These are phyloP conservation scores for Sinosuthora webbiana DNA, from an alignment of 2,113 vertebrate species.

Conservation along the genomic window DNA sequence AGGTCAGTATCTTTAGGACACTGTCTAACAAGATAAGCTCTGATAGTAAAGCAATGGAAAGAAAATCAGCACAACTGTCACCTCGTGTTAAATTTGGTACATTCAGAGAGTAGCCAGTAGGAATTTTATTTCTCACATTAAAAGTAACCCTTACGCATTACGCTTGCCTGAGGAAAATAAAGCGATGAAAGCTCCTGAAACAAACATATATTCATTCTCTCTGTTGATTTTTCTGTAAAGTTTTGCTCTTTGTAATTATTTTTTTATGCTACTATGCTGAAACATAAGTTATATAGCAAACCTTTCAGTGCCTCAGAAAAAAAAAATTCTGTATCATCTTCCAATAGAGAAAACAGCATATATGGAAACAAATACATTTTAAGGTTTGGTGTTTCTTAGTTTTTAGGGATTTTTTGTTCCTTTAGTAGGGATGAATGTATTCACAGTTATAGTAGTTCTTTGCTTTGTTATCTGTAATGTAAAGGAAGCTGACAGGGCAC, in stretches of 20 bases:
- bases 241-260: background rate
- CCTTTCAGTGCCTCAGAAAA: background rate
- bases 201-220: background rate
- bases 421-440: background rate
- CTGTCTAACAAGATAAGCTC: conserved; percentile 62
- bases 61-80: conserved; percentile 53
- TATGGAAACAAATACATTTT: background rate
- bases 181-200: background rate
- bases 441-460: background rate
- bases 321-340: background rate
- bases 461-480: background rate
- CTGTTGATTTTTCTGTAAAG: background rate
- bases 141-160: conserved; percentile 47
- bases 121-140: conserved; percentile 59
- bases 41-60: conserved; percentile 24
- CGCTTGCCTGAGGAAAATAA: conserved; percentile 26
- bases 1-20: conserved; percentile 60
- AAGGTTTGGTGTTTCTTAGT: background rate
- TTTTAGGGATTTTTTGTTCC: background rate
- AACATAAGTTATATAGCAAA: background rate
- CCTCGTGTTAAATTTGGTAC: conserved; percentile 39
- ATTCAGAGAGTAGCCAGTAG: conserved; percentile 33
- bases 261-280: background rate
- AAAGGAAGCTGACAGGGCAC: background rate
- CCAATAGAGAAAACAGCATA: background rate